Conservation (phyloP, 1,140 invertebrate genomes). For the Anoplophora glabripennis region DNA sequence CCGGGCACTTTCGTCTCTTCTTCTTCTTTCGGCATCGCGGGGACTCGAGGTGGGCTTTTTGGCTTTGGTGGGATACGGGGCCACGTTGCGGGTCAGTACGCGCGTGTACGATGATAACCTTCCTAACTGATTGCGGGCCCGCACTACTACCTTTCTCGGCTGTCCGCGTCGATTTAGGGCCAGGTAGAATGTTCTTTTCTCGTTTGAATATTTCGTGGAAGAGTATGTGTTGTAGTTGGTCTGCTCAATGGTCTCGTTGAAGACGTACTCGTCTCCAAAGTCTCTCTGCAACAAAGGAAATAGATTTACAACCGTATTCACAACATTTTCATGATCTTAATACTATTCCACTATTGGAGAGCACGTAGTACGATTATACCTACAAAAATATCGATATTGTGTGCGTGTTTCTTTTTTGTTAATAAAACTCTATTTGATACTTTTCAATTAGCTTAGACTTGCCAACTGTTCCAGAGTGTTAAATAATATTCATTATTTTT, state of each 20-base stretch:
- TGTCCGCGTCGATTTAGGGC: conserved; percentile 70
- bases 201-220: conserved; percentile 69
- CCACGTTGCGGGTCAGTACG: conserved; percentile 63
- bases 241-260: conserved; percentile 79
- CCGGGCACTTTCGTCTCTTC: conserved; percentile 44
- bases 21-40: conserved; percentile 42
- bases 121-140: conserved; percentile 63
- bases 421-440: too few relatives aligned
- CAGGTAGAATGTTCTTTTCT: conserved; percentile 68
- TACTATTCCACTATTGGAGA: too few relatives aligned
- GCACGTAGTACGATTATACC: too few relatives aligned
- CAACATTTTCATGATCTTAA: too few relatives aligned
- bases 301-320: neutral
- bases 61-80: conserved; percentile 14
- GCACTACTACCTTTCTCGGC: conserved; percentile 67
- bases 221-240: conserved; percentile 85
- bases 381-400: too few relatives aligned
- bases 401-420: too few relatives aligned
- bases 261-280: conserved; percentile 78
- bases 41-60: conserved; percentile 18
- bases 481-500: too few relatives aligned
- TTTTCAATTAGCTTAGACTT: too few relatives aligned
- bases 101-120: conserved; percentile 68
- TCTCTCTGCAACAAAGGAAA: conserved; percentile 70
- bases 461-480: too few relatives aligned